Evolutionary conservation across 2,888 invertebrate species (phyloP), one percentile per base, ranked within the genome.

Genomic region (Orthosia incerta): DNA sequence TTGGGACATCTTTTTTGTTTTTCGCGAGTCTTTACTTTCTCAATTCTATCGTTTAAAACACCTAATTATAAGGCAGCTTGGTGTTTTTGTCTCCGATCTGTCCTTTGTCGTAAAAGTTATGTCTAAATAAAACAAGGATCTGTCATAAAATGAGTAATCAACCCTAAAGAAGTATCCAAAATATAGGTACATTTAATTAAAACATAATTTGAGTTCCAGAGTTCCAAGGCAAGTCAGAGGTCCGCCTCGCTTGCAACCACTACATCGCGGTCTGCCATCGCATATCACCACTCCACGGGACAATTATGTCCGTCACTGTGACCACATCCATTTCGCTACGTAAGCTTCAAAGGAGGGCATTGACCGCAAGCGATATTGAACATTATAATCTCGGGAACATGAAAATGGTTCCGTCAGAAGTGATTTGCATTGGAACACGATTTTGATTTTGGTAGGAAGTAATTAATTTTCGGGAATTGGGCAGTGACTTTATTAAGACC

Each of bases 281-380:
- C 87, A 89, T 89, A 89, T 87, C 89, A 80, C 79, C 79, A 83
- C 80, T 82, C 80, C 83, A 82, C 79, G 79, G 74, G 83, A 89
- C 91, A 89, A 87, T 90, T 88, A 92, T 89, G 89, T 87, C 87
- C 81, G 87, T 87, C 86, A 88, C 74, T 78, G 72, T 59, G 74
- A 88, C 90, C 91, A 74, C 91, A 90, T 88, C 81, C 83, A 89
- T 89, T 87, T 83, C 78, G 78, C 77, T 83, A 78, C 66, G 80
- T 75, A 76, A 83, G 79, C 80, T 76, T 66, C 70, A 75, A 79
- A 86, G 76, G 85, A 79, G 73, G 64, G 48, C 45, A 79, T 71
- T 70, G 67, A 71, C 82, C 78, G 76, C 79, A 79, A 62, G 65
- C 68, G 72, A 77, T 76, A 78, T 74, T 75, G 71, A 71, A 76